Evolutionary conservation across 1,140 invertebrate genomes (phyloP).

Genomic region (Drosophila miranda): DNA sequence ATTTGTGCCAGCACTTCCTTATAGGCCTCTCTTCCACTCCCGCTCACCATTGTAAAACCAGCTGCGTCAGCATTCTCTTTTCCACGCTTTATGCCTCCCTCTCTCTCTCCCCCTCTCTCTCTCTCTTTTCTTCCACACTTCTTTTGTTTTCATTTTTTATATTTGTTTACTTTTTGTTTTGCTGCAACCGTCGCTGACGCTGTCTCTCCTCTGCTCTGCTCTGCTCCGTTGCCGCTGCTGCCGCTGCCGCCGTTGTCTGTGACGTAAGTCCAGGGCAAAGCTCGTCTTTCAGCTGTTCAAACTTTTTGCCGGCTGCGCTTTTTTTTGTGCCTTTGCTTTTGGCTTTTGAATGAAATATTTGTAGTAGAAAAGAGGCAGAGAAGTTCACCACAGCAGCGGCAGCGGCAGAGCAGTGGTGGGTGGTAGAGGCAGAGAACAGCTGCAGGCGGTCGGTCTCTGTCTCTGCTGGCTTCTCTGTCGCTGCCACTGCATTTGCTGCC

Average conservation of each 20-base stretch:
- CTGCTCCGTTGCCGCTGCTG: slow-evolving; percentile 2
- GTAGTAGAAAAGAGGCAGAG: slow-evolving; percentile 31
- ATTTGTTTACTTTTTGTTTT: slow-evolving; percentile 47
- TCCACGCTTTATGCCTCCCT: not conserved
- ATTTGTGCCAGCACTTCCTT: slow-evolving; percentile 48
- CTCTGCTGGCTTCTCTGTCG: slow-evolving; percentile 12
- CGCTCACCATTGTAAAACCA: not conserved
- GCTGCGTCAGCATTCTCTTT: slow-evolving; percentile 18
- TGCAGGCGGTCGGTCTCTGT: slow-evolving; percentile 7
- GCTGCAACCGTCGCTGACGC: not conserved
- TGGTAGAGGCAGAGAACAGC: slow-evolving; percentile 3
- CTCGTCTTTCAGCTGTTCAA: slow-evolving; percentile 46
- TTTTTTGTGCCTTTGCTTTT: slow-evolving; percentile 32
- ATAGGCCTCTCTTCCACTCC: not conserved
- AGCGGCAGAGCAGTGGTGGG: slow-evolving; percentile 2
- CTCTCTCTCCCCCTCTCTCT: not conserved
- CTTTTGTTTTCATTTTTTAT: slow-evolving; percentile 36
- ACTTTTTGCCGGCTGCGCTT: slow-evolving; percentile 46
- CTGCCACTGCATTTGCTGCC: slow-evolving; percentile 21
- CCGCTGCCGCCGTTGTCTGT: slow-evolving; percentile 27
- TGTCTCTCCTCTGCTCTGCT: not conserved
- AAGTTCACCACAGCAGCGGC: slow-evolving; percentile 39
- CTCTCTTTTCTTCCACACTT: not conserved
- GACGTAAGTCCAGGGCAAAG: slow-evolving; percentile 49
- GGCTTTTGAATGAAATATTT: slow-evolving; percentile 48